Conservation (phyloP, 2,113 vertebrate genomes). For the Poeciliopsis occidentalis region DNA sequence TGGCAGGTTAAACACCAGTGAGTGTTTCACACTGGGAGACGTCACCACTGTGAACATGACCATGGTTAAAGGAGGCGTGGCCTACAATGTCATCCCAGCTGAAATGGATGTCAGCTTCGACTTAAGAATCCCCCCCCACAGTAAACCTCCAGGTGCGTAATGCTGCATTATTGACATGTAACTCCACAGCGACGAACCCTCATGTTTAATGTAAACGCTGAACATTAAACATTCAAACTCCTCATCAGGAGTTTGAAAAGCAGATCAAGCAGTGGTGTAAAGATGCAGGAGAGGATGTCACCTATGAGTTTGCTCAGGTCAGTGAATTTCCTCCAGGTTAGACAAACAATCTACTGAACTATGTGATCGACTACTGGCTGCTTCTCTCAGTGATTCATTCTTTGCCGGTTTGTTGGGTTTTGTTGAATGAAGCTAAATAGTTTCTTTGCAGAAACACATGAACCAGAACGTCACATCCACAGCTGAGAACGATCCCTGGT, state of each 20-base stretch:
- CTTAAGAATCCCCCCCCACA: slow-evolving; percentile 89
- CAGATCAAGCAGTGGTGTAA: too few relatives aligned
- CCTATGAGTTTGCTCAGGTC: too few relatives aligned
- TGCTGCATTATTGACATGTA: background rate
- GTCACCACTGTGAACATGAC: slow-evolving; percentile 93
- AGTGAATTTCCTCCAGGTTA: too few relatives aligned
- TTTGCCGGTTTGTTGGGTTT: too few relatives aligned
- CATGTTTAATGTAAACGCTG: background rate
- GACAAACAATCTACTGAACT: too few relatives aligned
- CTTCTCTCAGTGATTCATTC: too few relatives aligned
- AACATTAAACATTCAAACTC: background rate
- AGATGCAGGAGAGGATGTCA: too few relatives aligned
- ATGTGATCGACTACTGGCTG: too few relatives aligned
- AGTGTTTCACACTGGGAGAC: slow-evolving; percentile 87
- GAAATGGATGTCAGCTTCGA: slow-evolving; percentile 91
- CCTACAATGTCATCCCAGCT: slow-evolving; percentile 86
- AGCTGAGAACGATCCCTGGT: slow-evolving; percentile 90
- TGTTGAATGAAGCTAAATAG: slow-evolving; percentile 22
- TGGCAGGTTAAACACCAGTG: slow-evolving; percentile 84
- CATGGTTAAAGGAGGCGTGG: slow-evolving; percentile 89
- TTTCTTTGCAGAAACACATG: slow-evolving; percentile 84
- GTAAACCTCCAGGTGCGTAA: slow-evolving; percentile 87
- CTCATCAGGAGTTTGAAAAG: slow-evolving; percentile 87
- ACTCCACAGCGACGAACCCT: background rate
- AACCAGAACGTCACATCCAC: slow-evolving; percentile 85